A percentile compares a stretch with the other conserved stretches of the same genome.
Conservation (phyloP, 2,888 invertebrate genomes). For the Iphiclides podalirius region DNA sequence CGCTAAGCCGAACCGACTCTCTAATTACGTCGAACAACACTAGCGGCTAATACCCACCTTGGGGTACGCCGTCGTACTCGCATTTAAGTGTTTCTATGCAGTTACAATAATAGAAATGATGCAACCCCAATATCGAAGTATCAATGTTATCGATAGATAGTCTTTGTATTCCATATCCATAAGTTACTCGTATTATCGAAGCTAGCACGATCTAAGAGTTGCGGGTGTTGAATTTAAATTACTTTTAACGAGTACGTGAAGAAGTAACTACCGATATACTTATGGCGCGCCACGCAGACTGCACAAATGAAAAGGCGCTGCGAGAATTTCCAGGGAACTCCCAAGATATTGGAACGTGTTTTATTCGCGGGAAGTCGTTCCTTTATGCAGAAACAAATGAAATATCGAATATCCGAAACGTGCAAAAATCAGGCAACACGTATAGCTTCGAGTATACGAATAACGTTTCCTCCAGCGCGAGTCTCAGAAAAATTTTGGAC, state of each 20-base stretch:
- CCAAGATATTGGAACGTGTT: constrained; percentile 1
- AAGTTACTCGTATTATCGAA: constrained; percentile 33
- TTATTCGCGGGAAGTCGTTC: constrained; percentile 29
- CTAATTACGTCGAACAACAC: constrained; percentile 55
- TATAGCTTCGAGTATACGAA: no score
- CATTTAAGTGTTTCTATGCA: no score
- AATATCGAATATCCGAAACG: constrained; percentile 2
- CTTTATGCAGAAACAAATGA: constrained; percentile 9
- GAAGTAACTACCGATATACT: constrained; percentile 6
- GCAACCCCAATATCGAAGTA: no score
- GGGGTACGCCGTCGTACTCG: no score
- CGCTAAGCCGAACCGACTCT: constrained; percentile 46
- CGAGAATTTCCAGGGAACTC: constrained; percentile 17
- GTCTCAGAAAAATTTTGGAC: no score
- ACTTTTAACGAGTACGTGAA: constrained; percentile 37
- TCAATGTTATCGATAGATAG: constrained; percentile 56
- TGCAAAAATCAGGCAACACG: constrained; percentile 5
- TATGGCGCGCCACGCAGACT: constrained; percentile 53
- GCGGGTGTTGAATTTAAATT: constrained; percentile 45
- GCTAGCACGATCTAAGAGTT: constrained; percentile 25
- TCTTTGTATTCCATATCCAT: constrained; percentile 57
- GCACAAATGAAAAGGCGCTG: constrained; percentile 25
- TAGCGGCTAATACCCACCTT: constrained; percentile 60
- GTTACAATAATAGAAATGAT: no score
- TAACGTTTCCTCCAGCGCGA: background rate